Evolutionary conservation across 1,140 invertebrate genomes (phyloP).

Genomic region (Plodia interpunctella): DNA sequence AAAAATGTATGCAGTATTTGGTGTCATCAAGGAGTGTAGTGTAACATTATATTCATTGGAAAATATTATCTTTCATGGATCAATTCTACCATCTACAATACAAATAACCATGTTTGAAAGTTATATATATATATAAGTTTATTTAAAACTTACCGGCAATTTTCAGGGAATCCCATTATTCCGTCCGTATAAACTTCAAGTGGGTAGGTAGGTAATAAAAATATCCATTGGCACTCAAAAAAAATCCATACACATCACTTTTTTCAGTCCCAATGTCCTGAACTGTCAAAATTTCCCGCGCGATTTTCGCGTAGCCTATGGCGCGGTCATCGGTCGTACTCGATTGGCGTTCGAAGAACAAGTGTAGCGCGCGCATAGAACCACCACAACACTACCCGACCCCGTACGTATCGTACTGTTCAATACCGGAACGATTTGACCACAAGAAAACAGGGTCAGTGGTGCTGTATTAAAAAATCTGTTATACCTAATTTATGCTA

Average conservation of each 20-base stretch:
- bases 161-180: too few species aligned
- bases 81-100: too few species aligned
- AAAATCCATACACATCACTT: constrained; percentile 12
- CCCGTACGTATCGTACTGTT: constrained; percentile 17
- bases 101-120: too few species aligned
- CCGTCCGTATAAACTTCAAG: too few species aligned
- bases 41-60: too few species aligned
- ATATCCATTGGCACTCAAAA: constrained; percentile 15
- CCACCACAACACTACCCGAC: constrained; percentile 13
- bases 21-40: too few species aligned
- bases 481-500: constrained; percentile 25
- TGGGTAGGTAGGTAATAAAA: too few species aligned
- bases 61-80: too few species aligned
- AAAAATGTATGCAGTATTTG: too few species aligned
- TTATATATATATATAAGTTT: too few species aligned
- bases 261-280: neutral
- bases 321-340: constrained; percentile 16
- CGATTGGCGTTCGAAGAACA: constrained; percentile 24
- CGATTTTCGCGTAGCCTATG: constrained; percentile 18
- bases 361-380: constrained; percentile 24
- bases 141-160: too few species aligned
- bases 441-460: constrained; percentile 24
- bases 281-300: constrained; percentile 22
- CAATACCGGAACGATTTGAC: constrained; percentile 16
- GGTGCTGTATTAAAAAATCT: constrained; percentile 22